Base-by-base conservation (phyloP, 2,888 invertebrate species). In the Pomacea canaliculata region DNA sequence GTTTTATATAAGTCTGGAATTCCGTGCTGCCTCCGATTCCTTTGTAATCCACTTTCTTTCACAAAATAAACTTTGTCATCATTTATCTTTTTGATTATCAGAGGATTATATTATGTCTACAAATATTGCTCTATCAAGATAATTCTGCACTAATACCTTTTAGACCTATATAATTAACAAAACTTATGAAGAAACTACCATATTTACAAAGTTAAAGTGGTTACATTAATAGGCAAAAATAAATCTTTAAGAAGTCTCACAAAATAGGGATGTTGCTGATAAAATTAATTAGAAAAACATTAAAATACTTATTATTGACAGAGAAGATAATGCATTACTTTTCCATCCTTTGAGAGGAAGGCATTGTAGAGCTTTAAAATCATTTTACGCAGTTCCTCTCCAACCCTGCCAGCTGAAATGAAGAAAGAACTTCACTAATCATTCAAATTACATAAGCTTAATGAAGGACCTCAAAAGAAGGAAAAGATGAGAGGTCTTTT, bases 11-110 rank as follows among this genome's bases (percentile, higher is more conserved):
- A 9, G 82, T 78, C 66, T 84, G 79, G 83, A 91, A 92, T 70
- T 90, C 88, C 19, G 83, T 80, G 77, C 90, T 90, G 12, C 83
- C 84, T 19, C 83, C 87, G 46, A 92, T 90, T n/a, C 88, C 88
- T 72, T 88, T 84, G 81, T 92, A 92, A 83, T 91, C 87, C 49
- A 92, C 91, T 80, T 83, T 83, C 88, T 88, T 80, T 27, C 78
- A 76, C 62, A 18, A 70, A 56, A 48, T 16, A 56, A 37, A 46
- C 23, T 56, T 56, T 37, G 8, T 56, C 8, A 10, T 56, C 8
- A 56, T 37, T 37, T 37, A 37, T 37, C 37, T 5, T 37, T 37
- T 62, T 62, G 4, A 62, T 65, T 27, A 65, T 65, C 7, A 65
- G 23, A 65, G 1, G 10, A 65, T n/a, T 65, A 37, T 10, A 37